These are phyloP conservation scores for Ectemnius cavifrons DNA, from an alignment of 2,888 invertebrate species.

Conservation along the genomic window DNA sequence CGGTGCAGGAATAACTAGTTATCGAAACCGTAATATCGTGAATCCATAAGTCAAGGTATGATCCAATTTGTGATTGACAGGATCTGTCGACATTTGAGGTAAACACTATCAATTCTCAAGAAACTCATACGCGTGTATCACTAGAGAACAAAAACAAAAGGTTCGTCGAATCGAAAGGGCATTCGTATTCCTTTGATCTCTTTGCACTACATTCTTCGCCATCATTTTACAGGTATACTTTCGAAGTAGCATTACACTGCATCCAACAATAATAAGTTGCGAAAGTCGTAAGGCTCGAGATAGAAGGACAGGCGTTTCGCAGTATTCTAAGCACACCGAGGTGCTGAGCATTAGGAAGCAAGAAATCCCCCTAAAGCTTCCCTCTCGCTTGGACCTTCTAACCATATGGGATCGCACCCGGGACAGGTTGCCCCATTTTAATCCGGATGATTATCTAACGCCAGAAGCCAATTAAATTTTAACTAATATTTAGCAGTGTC, in stretches of 20 bases:
- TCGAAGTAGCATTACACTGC: conserved; percentile 60
- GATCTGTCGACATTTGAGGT: not conserved
- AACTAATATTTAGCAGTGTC: conserved; percentile 28
- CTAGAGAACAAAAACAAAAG: conserved; percentile 13
- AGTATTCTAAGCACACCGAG: conserved; percentile 51
- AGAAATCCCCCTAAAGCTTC: conserved; percentile 31
- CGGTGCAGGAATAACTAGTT: conserved; percentile 15
- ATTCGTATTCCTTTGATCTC: conserved; percentile 36
- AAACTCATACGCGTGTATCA: not conserved
- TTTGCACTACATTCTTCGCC: conserved; percentile 18
- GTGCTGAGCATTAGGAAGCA: conserved; percentile 34
- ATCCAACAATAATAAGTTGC: conserved; percentile 59
- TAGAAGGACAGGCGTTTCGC: conserved; percentile 60
- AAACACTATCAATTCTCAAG: too few relatives aligned
- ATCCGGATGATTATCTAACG: conserved; percentile 8
- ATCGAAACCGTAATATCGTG: conserved; percentile 7
- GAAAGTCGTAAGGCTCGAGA: conserved; percentile 58
- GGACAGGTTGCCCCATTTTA: conserved; percentile 33
- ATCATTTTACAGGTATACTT: conserved; percentile 58
- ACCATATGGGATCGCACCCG: conserved; percentile 57
- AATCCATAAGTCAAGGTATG: not conserved
- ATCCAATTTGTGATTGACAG: conserved; percentile 1
- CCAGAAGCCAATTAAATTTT: conserved; percentile 24
- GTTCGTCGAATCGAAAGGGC: conserved; percentile 49
- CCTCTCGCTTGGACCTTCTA: conserved; percentile 60